Percentiles rank a stretch among this genome's conserved stretches.
phyloP scores from a whole-genome alignment of 1,140 invertebrate species.

The Drosophila mayri region DNA sequence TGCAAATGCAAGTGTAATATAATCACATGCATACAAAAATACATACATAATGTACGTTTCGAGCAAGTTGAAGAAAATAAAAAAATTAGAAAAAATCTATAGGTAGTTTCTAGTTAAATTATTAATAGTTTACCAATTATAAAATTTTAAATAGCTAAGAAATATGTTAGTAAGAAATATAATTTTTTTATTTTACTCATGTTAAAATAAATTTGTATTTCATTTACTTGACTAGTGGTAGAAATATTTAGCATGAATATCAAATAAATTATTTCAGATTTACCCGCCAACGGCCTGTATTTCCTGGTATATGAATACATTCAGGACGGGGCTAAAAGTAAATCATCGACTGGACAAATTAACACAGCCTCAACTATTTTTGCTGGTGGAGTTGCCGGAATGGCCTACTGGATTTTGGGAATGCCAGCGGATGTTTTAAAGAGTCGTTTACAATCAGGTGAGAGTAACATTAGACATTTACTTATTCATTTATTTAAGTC shows the following conservation, averaged over 20 bases:
- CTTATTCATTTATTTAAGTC: neutral
- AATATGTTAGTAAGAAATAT: too few relatives aligned
- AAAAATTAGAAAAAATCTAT: too few relatives aligned
- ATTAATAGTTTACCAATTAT: too few relatives aligned
- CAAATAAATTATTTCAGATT: slow-evolving; percentile 36
- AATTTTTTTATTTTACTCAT: too few relatives aligned
- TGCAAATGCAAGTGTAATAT: too few relatives aligned
- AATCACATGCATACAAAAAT: too few relatives aligned
- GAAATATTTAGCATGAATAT: neutral
- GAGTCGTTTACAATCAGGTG: slow-evolving; percentile 97
- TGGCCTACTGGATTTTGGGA: slow-evolving; percentile 98
- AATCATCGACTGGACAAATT: slow-evolving; percentile 82
- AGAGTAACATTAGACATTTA: neutral
- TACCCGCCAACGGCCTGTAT: slow-evolving; percentile 94
- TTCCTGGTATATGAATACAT: slow-evolving; percentile 98
- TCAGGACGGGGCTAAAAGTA: slow-evolving; percentile 87
- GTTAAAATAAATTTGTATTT: too few relatives aligned
- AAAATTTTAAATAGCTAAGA: too few relatives aligned
- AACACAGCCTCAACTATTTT: slow-evolving; percentile 92
- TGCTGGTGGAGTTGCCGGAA: slow-evolving; percentile 98
- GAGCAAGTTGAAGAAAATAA: too few relatives aligned
- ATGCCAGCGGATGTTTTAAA: slow-evolving; percentile 99
- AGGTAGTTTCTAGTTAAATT: too few relatives aligned
- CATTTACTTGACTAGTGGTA: too few relatives aligned
- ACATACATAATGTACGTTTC: too few relatives aligned